Evolutionary conservation across 2,888 invertebrate genomes (phyloP).

Genomic region (Caenorhabditis wallacei): DNA sequence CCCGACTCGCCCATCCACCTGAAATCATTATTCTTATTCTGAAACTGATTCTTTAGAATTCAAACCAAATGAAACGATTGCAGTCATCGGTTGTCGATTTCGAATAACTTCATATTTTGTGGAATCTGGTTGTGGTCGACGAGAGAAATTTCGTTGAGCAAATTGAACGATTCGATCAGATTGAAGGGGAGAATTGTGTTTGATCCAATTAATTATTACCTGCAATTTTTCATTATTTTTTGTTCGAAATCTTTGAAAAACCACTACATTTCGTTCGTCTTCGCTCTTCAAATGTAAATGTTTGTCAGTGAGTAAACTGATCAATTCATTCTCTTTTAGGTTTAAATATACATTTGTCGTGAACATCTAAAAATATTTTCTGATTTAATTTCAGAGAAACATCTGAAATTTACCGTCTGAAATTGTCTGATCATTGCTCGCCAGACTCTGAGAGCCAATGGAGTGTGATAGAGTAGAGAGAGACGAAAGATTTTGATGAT

Average conservation of each 20-base stretch:
- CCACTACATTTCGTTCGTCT: conserved; percentile 23
- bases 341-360: conserved; percentile 48
- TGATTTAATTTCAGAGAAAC: background rate
- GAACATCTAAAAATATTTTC: conserved; percentile 47
- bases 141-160: conserved; percentile 38
- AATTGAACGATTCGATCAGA: conserved; percentile 37
- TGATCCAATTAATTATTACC: conserved; percentile 49
- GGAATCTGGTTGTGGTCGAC: conserved; percentile 43
- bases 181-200: conserved; percentile 48
- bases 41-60: background rate
- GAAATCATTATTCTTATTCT: conserved; percentile 5
- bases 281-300: conserved; percentile 45
- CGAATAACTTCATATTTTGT: conserved; percentile 60
- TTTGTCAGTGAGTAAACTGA: conserved; percentile 59
- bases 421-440: conserved; percentile 49
- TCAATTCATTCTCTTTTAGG: conserved; percentile 55
- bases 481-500: conserved; percentile 57
- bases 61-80: conserved; percentile 50
- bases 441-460: conserved; percentile 59
- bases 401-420: conserved; percentile 41
- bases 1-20: conserved; percentile 67
- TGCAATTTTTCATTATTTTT: background rate
- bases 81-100: conserved; percentile 46
- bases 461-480: conserved; percentile 44
- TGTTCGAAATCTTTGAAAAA: background rate